Evolutionary conservation across 1,140 invertebrate genomes (phyloP).

Genomic region (Lepidostoma basale): DNA sequence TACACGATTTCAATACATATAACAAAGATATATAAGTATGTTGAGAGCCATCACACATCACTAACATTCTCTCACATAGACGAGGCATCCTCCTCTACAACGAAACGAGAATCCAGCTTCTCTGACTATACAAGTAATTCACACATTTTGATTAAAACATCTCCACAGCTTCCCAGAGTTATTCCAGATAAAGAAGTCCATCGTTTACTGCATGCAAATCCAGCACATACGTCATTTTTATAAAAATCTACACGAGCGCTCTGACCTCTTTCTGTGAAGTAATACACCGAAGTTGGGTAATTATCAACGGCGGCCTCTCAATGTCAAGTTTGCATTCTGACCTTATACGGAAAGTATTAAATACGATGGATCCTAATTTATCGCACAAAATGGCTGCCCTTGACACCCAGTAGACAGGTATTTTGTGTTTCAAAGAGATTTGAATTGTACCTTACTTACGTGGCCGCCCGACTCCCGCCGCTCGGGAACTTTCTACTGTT

Average conservation of each 20-base stretch:
- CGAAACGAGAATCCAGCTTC: too few relatives aligned
- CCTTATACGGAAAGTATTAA: not conserved
- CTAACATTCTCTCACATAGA: too few relatives aligned
- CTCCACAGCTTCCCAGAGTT: not conserved
- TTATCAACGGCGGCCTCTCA: constrained; percentile 12
- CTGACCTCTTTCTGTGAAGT: not conserved
- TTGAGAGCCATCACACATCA: too few relatives aligned
- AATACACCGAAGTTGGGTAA: constrained; percentile 15
- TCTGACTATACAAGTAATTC: too few relatives aligned
- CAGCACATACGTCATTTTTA: constrained; percentile 11
- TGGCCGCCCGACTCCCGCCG: not conserved
- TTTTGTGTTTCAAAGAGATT: not conserved
- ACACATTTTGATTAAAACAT: not conserved
- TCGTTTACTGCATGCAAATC: constrained; percentile 16
- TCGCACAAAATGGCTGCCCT: not conserved
- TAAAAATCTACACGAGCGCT: not conserved
- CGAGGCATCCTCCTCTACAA: too few relatives aligned
- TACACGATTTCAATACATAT: too few relatives aligned
- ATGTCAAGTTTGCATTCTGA: constrained; percentile 21
- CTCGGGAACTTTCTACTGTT: too few relatives aligned
- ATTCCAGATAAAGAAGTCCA: not conserved
- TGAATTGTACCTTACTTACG: not conserved
- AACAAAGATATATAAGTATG: too few relatives aligned
- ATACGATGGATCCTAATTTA: constrained; percentile 17
- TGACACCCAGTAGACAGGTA: constrained; percentile 1